Evolutionary conservation across 2,888 invertebrate genomes (phyloP).

Genomic region (Brachylomia viminalis): DNA sequence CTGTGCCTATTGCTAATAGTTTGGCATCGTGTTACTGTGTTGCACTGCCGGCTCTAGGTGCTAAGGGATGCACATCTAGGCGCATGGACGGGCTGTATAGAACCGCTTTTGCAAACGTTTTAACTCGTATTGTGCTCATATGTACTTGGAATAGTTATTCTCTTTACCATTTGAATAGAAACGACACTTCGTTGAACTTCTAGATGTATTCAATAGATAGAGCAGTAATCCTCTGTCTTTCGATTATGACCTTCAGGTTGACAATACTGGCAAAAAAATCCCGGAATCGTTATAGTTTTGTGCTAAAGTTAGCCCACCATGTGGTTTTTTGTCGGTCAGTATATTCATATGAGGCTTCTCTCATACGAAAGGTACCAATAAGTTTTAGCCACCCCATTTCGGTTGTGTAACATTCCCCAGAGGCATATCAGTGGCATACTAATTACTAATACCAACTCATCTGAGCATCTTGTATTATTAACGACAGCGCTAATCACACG

Average conservation of each 20-base stretch:
- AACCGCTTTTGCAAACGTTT: too few species aligned
- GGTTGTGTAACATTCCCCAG: slow-evolving; percentile 10
- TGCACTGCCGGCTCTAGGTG: not conserved
- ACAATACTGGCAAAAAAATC: not conserved
- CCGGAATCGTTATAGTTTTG: not conserved
- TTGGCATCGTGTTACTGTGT: slow-evolving; percentile 19
- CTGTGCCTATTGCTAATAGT: slow-evolving; percentile 12
- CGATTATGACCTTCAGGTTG: too few species aligned
- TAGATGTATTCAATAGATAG: not conserved
- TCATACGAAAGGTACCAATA: not conserved
- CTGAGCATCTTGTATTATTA: slow-evolving; percentile 46
- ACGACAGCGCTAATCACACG: slow-evolving; percentile 51
- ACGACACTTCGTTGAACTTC: not conserved
- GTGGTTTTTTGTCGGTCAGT: not conserved
- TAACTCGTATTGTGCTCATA: too few species aligned
- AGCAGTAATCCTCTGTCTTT: not conserved
- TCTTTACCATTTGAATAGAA: not conserved
- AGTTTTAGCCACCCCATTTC: too few species aligned
- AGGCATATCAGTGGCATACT: slow-evolving; percentile 9
- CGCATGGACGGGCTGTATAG: not conserved
- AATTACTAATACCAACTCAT: slow-evolving; percentile 18
- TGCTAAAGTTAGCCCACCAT: not conserved
- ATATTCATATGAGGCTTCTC: not conserved
- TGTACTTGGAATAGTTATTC: not conserved
- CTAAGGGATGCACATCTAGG: not conserved